Evolutionary conservation across 2,113 vertebrate species (phyloP).

Genomic region (Hyperopisus bebe): DNA sequence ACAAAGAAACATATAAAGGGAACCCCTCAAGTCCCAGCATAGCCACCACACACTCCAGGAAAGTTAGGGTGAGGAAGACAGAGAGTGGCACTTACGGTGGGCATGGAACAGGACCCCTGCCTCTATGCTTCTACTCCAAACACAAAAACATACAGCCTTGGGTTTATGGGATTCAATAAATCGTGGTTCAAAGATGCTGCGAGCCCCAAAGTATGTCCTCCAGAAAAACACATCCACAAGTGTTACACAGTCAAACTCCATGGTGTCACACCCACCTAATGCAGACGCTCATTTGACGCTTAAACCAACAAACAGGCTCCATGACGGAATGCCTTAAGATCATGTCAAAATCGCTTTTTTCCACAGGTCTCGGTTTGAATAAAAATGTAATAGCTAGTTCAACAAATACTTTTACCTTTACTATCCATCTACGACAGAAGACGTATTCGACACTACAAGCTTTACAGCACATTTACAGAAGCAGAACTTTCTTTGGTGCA

Average conservation of each 20-base stretch:
- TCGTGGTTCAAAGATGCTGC: not conserved
- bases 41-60: not conserved
- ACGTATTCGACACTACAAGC: not conserved
- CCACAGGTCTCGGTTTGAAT: not conserved
- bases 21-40: constrained; percentile 17
- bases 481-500: not conserved
- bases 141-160: not conserved
- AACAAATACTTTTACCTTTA: not conserved
- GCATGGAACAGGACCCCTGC: not conserved
- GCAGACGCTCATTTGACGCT: not conserved
- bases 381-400: not conserved
- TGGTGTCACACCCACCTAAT: not conserved
- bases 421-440: not conserved
- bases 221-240: not conserved
- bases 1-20: constrained; percentile 30
- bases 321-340: not conserved
- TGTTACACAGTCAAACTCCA: not conserved
- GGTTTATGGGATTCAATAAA: not conserved
- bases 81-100: not conserved
- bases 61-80: not conserved
- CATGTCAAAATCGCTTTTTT: not conserved
- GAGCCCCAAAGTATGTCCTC: not conserved
- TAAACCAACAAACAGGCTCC: not conserved
- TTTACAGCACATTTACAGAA: not conserved
- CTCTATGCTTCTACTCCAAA: not conserved